Percentiles rank a stretch among this genome's conserved stretches.
Conservation (phyloP, 2,797 vertebrate species). For the Euthynnus affinis region DNA sequence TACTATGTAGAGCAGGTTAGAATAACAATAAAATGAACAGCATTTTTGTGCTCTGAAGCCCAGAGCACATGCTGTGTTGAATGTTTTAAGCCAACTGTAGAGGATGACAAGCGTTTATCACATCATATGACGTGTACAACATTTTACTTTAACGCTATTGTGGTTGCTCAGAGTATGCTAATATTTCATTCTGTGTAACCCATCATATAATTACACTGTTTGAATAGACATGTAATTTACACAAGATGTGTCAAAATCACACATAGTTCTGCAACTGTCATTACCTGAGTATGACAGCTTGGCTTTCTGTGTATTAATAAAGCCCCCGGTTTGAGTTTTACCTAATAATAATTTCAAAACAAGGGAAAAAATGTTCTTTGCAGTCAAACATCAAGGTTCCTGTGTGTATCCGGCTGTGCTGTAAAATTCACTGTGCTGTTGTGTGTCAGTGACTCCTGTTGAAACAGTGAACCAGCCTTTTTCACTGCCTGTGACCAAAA, state of each 20-base stretch:
- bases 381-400: conserved; percentile 56
- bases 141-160: conserved; percentile 48
- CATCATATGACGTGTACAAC: conserved; percentile 49
- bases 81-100: conserved; percentile 63
- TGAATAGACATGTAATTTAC: conserved; percentile 50
- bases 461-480: conserved; percentile 80
- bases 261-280: conserved; percentile 46
- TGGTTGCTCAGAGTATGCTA: conserved; percentile 46
- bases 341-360: conserved; percentile 51
- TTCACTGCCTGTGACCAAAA: conserved; percentile 81
- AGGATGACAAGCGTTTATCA: conserved; percentile 48
- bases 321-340: conserved; percentile 66
- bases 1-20: conserved; percentile 20
- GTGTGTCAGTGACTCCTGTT: conserved; percentile 68
- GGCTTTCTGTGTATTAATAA: conserved; percentile 72
- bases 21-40: conserved; percentile 40
- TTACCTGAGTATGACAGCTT: conserved; percentile 52
- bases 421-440: conserved; percentile 65
- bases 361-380: conserved; percentile 23
- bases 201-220: conserved; percentile 50
- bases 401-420: conserved; percentile 68
- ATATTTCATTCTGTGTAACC: conserved; percentile 47
- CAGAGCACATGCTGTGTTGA: conserved; percentile 57
- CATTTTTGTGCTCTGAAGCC: conserved; percentile 30
- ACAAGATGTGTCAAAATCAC: conserved; percentile 68